Evolutionary conservation across 2,888 invertebrate species (phyloP).

Genomic region (Drosophila pseudotalamancana): DNA sequence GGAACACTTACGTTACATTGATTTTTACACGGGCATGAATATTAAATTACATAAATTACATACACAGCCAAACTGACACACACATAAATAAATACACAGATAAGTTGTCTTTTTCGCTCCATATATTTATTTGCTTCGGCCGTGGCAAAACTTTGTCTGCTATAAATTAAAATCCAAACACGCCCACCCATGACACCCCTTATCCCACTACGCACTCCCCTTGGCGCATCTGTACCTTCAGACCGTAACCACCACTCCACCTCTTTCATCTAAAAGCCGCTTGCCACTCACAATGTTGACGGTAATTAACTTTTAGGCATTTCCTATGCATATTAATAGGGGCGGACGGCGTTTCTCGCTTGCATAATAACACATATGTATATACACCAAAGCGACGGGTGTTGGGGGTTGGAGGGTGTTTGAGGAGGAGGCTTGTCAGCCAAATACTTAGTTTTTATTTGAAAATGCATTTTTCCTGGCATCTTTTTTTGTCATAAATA

Average conservation of each 20-base stretch:
- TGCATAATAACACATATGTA: conserved; percentile 73
- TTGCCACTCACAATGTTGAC: conserved; percentile 75
- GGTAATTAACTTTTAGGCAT: conserved; percentile 80
- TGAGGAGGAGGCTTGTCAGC: not conserved
- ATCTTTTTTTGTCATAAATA: conserved; percentile 71
- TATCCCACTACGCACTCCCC: conserved; percentile 1
- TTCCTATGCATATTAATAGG: conserved; percentile 76
- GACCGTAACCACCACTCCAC: not conserved
- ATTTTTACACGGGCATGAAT: conserved; percentile 78
- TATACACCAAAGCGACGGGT: conserved; percentile 8
- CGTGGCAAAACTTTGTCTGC: conserved; percentile 69
- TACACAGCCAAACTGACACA: conserved; percentile 23
- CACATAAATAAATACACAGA: conserved; percentile 1
- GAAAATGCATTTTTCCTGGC: conserved; percentile 35
- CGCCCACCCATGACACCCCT: conserved; percentile 43
- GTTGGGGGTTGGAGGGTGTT: not conserved
- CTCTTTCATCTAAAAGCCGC: conserved; percentile 16
- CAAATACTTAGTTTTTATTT: conserved; percentile 10
- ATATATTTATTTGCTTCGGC: conserved; percentile 37
- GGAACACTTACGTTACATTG: conserved; percentile 53
- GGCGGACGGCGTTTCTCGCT: conserved; percentile 23
- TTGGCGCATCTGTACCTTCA: not conserved
- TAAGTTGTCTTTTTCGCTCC: conserved; percentile 19
- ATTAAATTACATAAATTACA: conserved; percentile 72
- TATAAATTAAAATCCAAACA: conserved; percentile 75